phyloP scores from a whole-genome alignment of 2,113 vertebrate species.

The Pao palembangensis region DNA sequence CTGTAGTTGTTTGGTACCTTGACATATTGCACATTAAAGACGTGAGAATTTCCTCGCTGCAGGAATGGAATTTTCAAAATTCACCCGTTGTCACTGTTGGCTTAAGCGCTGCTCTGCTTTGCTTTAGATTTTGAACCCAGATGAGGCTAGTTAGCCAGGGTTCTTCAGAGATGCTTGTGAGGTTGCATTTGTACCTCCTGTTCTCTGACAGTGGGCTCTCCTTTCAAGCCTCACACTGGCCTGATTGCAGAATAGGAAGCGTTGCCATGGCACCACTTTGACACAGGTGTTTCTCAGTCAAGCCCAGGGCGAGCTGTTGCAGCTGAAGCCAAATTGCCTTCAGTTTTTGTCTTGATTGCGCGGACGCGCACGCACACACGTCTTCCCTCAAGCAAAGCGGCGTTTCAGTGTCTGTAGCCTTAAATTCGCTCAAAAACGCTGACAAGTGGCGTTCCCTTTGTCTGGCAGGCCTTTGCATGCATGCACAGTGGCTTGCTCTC shows the following conservation, averaged over 20 bases:
- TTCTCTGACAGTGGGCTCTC: conserved; percentile 36
- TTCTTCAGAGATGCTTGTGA: conserved; percentile 36
- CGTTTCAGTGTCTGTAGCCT: conserved; percentile 41
- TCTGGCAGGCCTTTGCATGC: conserved; percentile 55
- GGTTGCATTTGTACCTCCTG: conserved; percentile 13
- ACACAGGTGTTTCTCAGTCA: conserved; percentile 66
- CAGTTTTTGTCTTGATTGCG: conserved; percentile 19
- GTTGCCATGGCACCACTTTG: conserved; percentile 64
- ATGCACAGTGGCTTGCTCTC: conserved; percentile 50
- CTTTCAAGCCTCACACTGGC: conserved; percentile 38
- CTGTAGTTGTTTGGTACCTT: background rate
- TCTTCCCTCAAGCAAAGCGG: conserved; percentile 39
- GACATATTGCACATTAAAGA: conserved; percentile 6
- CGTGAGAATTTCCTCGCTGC: background rate
- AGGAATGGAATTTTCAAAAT: too few relatives aligned
- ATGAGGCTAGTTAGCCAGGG: background rate
- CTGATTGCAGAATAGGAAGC: conserved; percentile 61
- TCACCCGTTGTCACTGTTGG: background rate
- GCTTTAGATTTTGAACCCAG: conserved; percentile 2
- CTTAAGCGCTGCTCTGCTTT: background rate
- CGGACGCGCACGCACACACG: conserved; percentile 8
- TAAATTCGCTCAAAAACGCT: conserved; percentile 61
- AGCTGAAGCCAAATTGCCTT: conserved; percentile 50
- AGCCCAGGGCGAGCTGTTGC: conserved; percentile 51
- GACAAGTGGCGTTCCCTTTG: conserved; percentile 65